Evolutionary conservation across 1,140 invertebrate genomes (phyloP).

Genomic region (Lineus longissimus): DNA sequence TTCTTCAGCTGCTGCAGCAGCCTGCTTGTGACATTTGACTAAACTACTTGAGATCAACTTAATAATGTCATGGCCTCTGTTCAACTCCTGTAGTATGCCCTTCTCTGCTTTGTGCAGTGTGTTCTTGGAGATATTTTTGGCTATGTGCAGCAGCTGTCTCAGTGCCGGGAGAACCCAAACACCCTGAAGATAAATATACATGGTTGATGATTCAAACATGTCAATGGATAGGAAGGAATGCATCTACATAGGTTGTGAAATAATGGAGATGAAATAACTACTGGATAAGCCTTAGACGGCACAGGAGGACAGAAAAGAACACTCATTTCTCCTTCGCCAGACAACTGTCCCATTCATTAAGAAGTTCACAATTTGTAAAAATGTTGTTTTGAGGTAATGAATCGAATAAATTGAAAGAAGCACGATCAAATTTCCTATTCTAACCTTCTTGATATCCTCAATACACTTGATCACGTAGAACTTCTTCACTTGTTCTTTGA

Average conservation of each 20-base stretch:
- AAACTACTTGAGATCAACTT: constrained; percentile 56
- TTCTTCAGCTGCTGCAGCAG: constrained; percentile 36
- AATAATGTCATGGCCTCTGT: constrained; percentile 56
- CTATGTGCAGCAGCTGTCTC: constrained; percentile 55
- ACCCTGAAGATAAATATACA: constrained; percentile 33
- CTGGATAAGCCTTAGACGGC: too few species aligned
- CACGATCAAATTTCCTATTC: too few species aligned
- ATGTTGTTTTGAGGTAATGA: too few species aligned
- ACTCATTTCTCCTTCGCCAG: too few species aligned
- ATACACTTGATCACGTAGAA: constrained; percentile 58
- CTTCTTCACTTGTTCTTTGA: constrained; percentile 56
- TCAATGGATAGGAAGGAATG: too few species aligned
- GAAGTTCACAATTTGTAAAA: too few species aligned
- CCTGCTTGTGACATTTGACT: constrained; percentile 55
- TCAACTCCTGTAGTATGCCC: constrained; percentile 56
- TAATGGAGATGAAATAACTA: too few species aligned
- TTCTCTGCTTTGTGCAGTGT: constrained; percentile 56
- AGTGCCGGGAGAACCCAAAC: constrained; percentile 55
- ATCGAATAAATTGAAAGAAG: too few species aligned
- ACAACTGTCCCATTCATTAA: too few species aligned
- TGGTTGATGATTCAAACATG: not conserved
- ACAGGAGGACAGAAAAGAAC: too few species aligned
- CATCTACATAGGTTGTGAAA: too few species aligned
- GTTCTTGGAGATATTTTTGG: constrained; percentile 54
- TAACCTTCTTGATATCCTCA: constrained; percentile 57